phyloP scores from a whole-genome alignment of 2,797 vertebrate genomes.

The Esox masquinongy region DNA sequence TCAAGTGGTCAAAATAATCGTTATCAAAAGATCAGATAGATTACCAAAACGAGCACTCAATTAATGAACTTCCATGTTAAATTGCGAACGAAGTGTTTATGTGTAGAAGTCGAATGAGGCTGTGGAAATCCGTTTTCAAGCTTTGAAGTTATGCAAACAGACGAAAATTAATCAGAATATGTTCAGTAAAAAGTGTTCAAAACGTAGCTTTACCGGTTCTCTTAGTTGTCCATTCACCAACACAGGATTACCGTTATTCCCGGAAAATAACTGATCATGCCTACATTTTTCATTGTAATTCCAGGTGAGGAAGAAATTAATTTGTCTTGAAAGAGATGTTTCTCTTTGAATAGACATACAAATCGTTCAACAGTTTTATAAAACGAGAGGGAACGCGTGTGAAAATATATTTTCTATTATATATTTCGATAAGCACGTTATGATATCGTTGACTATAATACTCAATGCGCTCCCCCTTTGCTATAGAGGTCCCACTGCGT shows the following conservation, averaged over 20 bases:
- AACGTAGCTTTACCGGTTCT: slow-evolving; percentile 42
- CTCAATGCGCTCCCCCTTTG: slow-evolving; percentile 29
- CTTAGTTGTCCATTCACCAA: slow-evolving; percentile 9
- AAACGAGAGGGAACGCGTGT: slow-evolving; percentile 18
- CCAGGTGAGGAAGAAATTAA: slow-evolving; percentile 44
- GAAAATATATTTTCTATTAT: slow-evolving; percentile 13
- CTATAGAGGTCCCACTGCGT: slow-evolving; percentile 36
- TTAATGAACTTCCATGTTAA: neutral
- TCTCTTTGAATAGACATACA: slow-evolving; percentile 13
- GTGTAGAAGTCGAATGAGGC: neutral
- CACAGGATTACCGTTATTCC: slow-evolving; percentile 24
- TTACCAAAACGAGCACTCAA: neutral
- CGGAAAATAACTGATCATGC: slow-evolving; percentile 40
- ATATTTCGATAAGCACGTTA: neutral
- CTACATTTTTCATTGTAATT: slow-evolving; percentile 66
- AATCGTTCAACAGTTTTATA: slow-evolving; percentile 13
- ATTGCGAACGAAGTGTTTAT: neutral
- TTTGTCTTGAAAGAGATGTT: slow-evolving; percentile 12
- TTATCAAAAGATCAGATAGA: neutral
- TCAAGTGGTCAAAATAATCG: slow-evolving; percentile 1
- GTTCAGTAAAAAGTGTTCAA: neutral
- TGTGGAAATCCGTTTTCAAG: slow-evolving; percentile 2
- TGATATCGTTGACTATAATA: slow-evolving; percentile 29
- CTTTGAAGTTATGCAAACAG: slow-evolving; percentile 43
- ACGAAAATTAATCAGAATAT: neutral